Percentiles rank a stretch among this genome's conserved stretches.
phyloP scores from a whole-genome alignment of 2,888 invertebrate species.

The Zelleria hepariella region DNA sequence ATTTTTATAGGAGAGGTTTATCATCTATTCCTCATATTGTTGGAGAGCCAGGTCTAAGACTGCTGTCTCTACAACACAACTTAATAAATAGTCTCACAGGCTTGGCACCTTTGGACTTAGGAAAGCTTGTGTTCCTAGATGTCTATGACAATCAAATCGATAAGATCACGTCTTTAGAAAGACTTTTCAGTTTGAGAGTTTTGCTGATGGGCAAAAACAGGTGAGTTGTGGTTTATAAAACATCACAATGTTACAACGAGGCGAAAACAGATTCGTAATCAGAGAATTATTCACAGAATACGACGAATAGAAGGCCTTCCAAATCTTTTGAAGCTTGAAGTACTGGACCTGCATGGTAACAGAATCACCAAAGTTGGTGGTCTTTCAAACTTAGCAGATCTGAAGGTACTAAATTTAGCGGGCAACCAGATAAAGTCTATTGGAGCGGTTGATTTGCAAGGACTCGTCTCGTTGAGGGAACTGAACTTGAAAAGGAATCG shows the following conservation, averaged over 20 bases:
- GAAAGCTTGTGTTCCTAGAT: constrained; percentile 91
- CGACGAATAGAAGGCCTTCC: constrained; percentile 84
- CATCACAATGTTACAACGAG: no score
- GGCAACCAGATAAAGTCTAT: constrained; percentile 90
- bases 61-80: constrained; percentile 94
- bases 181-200: constrained; percentile 84
- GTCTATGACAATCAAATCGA: constrained; percentile 96
- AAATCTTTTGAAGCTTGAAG: constrained; percentile 82
- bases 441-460: constrained; percentile 82
- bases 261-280: no score
- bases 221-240: no score
- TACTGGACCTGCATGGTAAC: constrained; percentile 94
- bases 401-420: constrained; percentile 93
- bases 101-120: constrained; percentile 67
- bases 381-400: constrained; percentile 76
- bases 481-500: constrained; percentile 91
- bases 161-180: constrained; percentile 83
- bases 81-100: constrained; percentile 83
- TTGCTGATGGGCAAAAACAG: constrained; percentile 93
- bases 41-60: constrained; percentile 83
- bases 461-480: constrained; percentile 84
- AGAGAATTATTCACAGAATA: constrained; percentile 79
- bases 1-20: constrained; percentile 77
- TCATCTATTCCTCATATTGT: constrained; percentile 87
- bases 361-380: constrained; percentile 83